Base-by-base conservation (phyloP, 2,888 invertebrate species). In the Tinea semifulvella region DNA sequence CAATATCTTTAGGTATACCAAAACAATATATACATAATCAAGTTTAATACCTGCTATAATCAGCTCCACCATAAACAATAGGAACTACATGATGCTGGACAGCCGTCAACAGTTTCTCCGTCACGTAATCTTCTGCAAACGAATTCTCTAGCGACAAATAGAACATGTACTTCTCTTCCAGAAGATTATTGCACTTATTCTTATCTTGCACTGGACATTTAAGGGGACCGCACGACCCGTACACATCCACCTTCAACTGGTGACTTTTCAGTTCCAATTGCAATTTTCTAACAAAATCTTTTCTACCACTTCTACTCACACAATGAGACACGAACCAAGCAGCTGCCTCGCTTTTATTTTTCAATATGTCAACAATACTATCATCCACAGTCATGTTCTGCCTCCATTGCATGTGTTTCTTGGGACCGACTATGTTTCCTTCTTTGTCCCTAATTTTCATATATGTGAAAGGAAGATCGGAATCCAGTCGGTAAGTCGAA, bases 131-230 rank as follows among this genome's bases (percentile, higher is more conserved):
- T 42, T 71, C 72, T 53, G 87, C 87, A 52, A 88, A 84, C 2
- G 89, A 87, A 62, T 91, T 91, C 66, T 91, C 91, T 55, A 91
- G 87, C 1, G 85, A 71, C 49, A 91, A 63, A 57, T 91, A 91
- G 58, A 91, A 91, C 58, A 85, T 89, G 63, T 91, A 91, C 46
- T 88, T 77, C 10, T 62, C 68, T 49, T 83, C 77, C 36, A 84
- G 48, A 52, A 68, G 59, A 18, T 46, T 49, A 43, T 65, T 56
- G 47, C 80, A 81, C 13, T 56, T 56, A 0, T 55, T 42, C n/a
- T 55, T 51, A 3, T 48, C 50, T 1, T 53, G 26, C 46, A 52
- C 56, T 0, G 70, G 59, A 47, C 79, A 79, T 8, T 53, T 50
- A 0, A 67, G 49, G 0, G 53, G 50, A 0, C 85, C 85, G 59